Base-by-base conservation (phyloP, 2,797 vertebrate genomes). In the Galaxias olidus region DNA sequence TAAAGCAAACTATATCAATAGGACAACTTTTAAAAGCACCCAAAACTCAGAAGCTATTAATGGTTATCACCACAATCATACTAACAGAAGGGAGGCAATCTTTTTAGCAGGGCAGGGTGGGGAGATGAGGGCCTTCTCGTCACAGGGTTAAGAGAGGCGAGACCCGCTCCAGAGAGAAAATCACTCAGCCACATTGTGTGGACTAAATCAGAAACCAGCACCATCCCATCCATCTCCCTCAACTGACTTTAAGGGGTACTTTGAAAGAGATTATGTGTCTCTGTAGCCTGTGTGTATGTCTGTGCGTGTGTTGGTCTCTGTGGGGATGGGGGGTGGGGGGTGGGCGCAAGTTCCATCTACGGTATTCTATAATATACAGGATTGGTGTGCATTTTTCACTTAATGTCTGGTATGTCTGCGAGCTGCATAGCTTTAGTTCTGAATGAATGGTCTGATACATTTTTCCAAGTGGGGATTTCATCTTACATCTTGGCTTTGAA, bases 181-280 rank as follows among this genome's bases (percentile, higher is more conserved):
- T 81, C 78, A 80, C 74, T 83, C 70, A 69, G 71, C 65, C 65
- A 68, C 74, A 70, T 71, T 78, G 79, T 78, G 72, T 10, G 0
- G 76, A 84, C 78, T 75, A 78, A 87, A 86, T 87, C 82, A 79
- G 68, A 74, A 79, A 71, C 54, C 69, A 6, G 14, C 17, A 64
- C 65, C 10, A 10, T 56, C 68, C 59, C 76, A 82, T 85, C 80
- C 77, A 80, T 85, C 78, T 84, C 64, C 56, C 74, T 74, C 71
- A 61, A 65, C 56, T 46, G 69, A 30, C 68, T 20, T 59, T 12
- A 42, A 51, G 58, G 48, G 68, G 61, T 54, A 30, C 30, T 30
- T 30, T 30, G 30, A 30, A 30, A 30, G 30, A 30, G 30, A 30
- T 30, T 30, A 30, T 30, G 30, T 30, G 30, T 30, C 30, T 30